Percentiles rank a stretch among this genome's conserved stretches.
These are phyloP conservation scores for Anoplolepis gracilipes DNA, from an alignment of 1,140 invertebrate species.

Conservation along the genomic window DNA sequence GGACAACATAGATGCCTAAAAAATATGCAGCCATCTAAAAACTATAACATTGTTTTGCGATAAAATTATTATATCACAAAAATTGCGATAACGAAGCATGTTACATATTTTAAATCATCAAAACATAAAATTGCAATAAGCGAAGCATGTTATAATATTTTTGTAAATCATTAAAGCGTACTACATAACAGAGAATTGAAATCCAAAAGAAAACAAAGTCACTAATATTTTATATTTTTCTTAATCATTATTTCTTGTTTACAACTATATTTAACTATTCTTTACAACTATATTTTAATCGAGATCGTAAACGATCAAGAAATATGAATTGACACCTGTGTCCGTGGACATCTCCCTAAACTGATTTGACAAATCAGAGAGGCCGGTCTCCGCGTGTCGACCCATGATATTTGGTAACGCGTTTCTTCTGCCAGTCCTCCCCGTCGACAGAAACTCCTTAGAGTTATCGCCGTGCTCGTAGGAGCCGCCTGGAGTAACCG, in stretches of 20 bases:
- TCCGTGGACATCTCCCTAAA: slow-evolving; percentile 88
- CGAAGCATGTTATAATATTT: background rate
- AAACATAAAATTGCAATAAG: background rate
- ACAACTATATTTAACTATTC: slow-evolving; percentile 5
- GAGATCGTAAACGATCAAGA: background rate
- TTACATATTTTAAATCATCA: background rate
- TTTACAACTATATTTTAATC: slow-evolving; percentile 5
- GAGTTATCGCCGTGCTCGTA: slow-evolving; percentile 80
- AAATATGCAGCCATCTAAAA: background rate
- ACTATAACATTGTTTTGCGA: background rate
- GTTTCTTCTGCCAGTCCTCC: slow-evolving; percentile 92
- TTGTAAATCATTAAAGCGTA: background rate
- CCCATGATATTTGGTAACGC: slow-evolving; percentile 92
- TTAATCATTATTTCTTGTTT: background rate
- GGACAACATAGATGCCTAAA: background rate
- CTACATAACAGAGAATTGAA: background rate
- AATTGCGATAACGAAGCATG: background rate
- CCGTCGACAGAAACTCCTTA: slow-evolving; percentile 92
- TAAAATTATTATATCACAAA: background rate
- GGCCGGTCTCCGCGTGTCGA: slow-evolving; percentile 88
- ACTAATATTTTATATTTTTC: background rate
- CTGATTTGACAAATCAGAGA: slow-evolving; percentile 89
- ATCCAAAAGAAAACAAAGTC: background rate
- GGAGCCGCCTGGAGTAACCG: slow-evolving; percentile 75
- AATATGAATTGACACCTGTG: slow-evolving; percentile 53